Evolutionary conservation across 1,140 invertebrate species (phyloP).

Genomic region (Riptortus pedestris): DNA sequence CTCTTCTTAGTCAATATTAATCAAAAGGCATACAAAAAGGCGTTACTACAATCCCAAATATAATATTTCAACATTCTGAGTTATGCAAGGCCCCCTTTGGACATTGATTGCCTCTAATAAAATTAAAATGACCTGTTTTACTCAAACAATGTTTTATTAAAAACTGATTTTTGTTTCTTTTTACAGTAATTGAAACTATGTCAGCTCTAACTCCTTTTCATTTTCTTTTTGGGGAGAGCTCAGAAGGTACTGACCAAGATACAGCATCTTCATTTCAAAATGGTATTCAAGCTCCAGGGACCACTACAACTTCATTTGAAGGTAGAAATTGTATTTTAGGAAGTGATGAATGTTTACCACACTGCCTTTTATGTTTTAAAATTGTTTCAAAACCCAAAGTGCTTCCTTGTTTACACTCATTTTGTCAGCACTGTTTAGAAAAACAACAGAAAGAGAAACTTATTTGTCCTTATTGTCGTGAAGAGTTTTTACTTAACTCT

Average conservation of each 20-base stretch:
- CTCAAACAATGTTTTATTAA: too few relatives aligned
- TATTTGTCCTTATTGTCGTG: constrained; percentile 67
- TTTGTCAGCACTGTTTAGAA: constrained; percentile 69
- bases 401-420: constrained; percentile 70
- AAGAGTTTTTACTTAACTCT: constrained; percentile 50
- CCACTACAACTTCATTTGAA: constrained; percentile 58
- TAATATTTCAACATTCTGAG: too few relatives aligned
- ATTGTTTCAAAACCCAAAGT: constrained; percentile 60
- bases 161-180: constrained; percentile 37
- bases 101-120: too few relatives aligned
- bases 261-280: constrained; percentile 43
- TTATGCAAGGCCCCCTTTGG: background rate
- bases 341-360: constrained; percentile 34
- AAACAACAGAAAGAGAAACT: constrained; percentile 65
- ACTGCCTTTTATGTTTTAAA: constrained; percentile 73
- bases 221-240: constrained; percentile 72
- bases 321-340: constrained; percentile 58
- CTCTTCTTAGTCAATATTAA: too few relatives aligned
- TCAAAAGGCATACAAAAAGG: too few relatives aligned
- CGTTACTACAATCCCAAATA: too few relatives aligned
- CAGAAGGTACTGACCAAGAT: constrained; percentile 66
- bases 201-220: constrained; percentile 80
- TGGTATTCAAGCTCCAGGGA: constrained; percentile 65
- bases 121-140: too few relatives aligned
- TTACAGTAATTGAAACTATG: constrained; percentile 59